Conservation (phyloP, 2,888 invertebrate genomes). For the Tiphia femorata region DNA sequence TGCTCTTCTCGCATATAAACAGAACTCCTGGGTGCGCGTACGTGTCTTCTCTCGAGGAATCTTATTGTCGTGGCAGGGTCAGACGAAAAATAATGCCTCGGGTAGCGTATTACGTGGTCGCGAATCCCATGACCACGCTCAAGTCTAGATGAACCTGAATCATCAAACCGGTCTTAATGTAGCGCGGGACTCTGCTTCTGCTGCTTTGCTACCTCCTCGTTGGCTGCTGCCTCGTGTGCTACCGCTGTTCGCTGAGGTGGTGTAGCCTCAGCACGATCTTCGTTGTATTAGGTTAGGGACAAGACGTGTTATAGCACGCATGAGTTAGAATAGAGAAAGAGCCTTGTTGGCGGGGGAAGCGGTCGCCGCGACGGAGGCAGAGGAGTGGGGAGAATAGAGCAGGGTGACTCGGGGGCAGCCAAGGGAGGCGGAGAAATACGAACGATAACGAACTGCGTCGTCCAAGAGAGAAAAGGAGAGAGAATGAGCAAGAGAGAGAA, state of each 20-base stretch:
- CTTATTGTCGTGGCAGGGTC: constrained; percentile 19
- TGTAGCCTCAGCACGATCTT: constrained; percentile 51
- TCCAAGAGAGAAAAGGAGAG: background rate
- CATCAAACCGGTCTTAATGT: constrained; percentile 58
- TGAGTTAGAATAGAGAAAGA: constrained; percentile 54
- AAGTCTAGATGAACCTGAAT: constrained; percentile 63
- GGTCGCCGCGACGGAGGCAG: constrained; percentile 1
- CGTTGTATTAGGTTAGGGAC: constrained; percentile 66
- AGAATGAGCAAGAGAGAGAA: background rate
- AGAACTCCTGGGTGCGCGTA: too few relatives aligned
- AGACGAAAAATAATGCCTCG: constrained; percentile 25
- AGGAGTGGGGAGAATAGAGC: background rate
- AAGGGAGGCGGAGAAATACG: background rate
- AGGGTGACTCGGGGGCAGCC: too few relatives aligned
- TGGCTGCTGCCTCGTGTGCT: too few relatives aligned
- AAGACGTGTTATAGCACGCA: constrained; percentile 51
- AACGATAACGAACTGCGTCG: background rate
- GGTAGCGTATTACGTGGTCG: constrained; percentile 42
- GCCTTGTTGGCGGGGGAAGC: constrained; percentile 10
- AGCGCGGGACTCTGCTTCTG: constrained; percentile 29
- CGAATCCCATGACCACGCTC: constrained; percentile 40
- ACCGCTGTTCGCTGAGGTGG: too few relatives aligned
- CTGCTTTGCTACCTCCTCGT: too few relatives aligned
- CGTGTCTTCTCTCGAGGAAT: constrained; percentile 10
- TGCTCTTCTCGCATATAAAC: too few relatives aligned